Evolutionary conservation across 1,140 invertebrate genomes (phyloP).

Genomic region (Diorhabda elongata): DNA sequence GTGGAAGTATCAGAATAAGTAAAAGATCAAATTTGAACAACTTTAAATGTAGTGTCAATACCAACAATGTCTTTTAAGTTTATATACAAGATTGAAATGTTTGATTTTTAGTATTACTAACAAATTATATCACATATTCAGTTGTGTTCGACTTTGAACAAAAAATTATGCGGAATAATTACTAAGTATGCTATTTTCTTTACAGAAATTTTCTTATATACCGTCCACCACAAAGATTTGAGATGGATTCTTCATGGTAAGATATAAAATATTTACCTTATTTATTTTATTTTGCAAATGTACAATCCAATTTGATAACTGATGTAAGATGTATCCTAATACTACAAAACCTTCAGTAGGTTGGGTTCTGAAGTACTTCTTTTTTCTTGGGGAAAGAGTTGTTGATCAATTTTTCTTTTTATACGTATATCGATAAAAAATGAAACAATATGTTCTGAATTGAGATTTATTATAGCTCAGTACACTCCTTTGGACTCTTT

Average conservation of each 20-base stretch:
- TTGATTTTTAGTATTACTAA: no score
- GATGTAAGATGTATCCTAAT: background rate
- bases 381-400: background rate
- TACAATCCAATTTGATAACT: background rate
- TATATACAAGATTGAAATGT: no score
- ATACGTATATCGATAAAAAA: background rate
- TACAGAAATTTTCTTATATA: constrained; percentile 8
- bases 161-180: no score
- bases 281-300: background rate
- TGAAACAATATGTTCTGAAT: background rate
- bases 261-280: background rate
- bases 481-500: no score
- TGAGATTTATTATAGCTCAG: background rate
- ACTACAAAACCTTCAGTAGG: no score
- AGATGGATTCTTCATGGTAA: constrained; percentile 18
- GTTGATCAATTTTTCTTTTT: background rate
- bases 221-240: constrained; percentile 12
- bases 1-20: no score
- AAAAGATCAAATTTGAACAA: no score
- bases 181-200: background rate
- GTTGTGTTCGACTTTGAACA: no score
- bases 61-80: no score
- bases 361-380: background rate
- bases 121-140: no score
- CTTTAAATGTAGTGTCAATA: no score